Evolutionary conservation across 2,888 invertebrate species (phyloP).

Genomic region (Halocaridina rubra): DNA sequence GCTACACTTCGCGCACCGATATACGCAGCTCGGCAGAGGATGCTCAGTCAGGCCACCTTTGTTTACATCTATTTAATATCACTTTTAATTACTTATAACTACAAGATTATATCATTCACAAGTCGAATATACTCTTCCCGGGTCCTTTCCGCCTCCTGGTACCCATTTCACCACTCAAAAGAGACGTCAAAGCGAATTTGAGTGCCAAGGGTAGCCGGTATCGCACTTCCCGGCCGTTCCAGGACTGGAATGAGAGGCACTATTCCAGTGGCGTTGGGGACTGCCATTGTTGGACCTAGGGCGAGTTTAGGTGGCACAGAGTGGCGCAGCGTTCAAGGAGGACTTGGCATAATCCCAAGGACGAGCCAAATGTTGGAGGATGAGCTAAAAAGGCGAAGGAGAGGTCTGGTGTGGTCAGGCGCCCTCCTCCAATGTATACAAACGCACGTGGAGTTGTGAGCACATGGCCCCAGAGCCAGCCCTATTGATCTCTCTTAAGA

Average conservation of each 20-base stretch:
- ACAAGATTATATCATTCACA: background rate
- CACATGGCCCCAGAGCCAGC: conserved; percentile 63
- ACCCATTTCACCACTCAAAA: conserved; percentile 23
- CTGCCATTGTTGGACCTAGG: conserved; percentile 58
- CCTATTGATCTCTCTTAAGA: conserved; percentile 63
- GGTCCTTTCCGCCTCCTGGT: background rate
- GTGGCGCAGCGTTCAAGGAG: conserved; percentile 51
- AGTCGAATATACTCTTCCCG: background rate
- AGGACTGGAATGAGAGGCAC: conserved; percentile 63
- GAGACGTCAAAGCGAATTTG: background rate
- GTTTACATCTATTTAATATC: conserved; percentile 56
- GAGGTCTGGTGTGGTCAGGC: too few relatives aligned
- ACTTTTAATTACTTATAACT: conserved; percentile 20
- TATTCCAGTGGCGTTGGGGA: conserved; percentile 61
- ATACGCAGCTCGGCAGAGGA: conserved; percentile 64
- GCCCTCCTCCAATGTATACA: conserved; percentile 44
- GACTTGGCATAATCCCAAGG: conserved; percentile 18
- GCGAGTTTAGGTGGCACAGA: conserved; percentile 48
- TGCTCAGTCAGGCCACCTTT: conserved; percentile 55
- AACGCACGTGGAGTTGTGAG: conserved; percentile 62
- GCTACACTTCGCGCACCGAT: conserved; percentile 65
- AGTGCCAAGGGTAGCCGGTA: conserved; percentile 25
- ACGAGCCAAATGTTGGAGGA: conserved; percentile 6
- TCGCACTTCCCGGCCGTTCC: conserved; percentile 61
- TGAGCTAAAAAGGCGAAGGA: conserved; percentile 25